Conservation (phyloP, 2,113 vertebrate genomes). For the Myotis davidii region DNA sequence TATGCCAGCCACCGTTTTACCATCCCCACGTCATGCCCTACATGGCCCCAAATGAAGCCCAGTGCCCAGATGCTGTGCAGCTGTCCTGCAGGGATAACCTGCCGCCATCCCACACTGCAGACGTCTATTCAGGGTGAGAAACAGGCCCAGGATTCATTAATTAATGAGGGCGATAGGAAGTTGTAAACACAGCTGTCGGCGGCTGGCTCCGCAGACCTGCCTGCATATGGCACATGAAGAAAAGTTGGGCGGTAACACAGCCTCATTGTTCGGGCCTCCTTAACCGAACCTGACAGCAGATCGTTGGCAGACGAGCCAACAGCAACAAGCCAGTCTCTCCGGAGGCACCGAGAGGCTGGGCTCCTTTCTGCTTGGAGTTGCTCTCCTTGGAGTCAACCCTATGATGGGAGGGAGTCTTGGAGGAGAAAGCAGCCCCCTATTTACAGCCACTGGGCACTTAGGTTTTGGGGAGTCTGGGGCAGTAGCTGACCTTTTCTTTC, state of each 20-base stretch:
- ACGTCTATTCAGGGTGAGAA: background rate
- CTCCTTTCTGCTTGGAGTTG: background rate
- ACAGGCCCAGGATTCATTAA: background rate
- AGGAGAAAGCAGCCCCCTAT: background rate
- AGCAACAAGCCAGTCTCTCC: background rate
- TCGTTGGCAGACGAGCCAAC: background rate
- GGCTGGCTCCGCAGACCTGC: background rate
- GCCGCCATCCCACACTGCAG: background rate
- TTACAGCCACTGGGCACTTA: background rate
- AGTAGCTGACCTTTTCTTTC: background rate
- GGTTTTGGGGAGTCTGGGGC: background rate
- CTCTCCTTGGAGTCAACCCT: slow-evolving; percentile 20
- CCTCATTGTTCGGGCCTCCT: background rate
- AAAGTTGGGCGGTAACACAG: background rate
- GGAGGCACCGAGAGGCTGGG: background rate
- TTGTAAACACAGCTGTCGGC: slow-evolving; percentile 47
- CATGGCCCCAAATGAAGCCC: background rate
- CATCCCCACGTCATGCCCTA: background rate
- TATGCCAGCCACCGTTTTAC: background rate
- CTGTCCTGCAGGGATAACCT: background rate
- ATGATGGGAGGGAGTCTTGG: background rate
- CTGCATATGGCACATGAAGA: background rate
- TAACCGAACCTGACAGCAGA: slow-evolving; percentile 8
- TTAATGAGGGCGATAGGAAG: background rate
- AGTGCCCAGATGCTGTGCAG: background rate